A percentile compares a stretch with the other conserved stretches of the same genome.
Evolutionary conservation across 2,888 invertebrate genomes (phyloP).

Genomic region (Branchipolynoe longqiensis): DNA sequence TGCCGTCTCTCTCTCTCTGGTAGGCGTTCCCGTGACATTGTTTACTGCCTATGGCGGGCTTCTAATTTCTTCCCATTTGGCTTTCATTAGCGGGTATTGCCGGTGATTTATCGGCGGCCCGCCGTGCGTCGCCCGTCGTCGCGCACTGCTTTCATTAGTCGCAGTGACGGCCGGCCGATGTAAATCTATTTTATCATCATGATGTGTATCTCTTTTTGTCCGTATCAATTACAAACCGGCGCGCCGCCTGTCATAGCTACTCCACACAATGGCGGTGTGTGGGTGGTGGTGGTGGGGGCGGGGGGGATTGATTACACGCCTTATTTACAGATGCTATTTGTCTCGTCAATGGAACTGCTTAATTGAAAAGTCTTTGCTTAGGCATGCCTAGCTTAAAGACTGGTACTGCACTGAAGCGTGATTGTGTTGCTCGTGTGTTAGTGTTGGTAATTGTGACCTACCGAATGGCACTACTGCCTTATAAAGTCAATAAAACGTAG

Average conservation of each 20-base stretch:
- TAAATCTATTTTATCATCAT: conserved; percentile 16
- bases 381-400: too few species aligned
- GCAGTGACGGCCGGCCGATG: not conserved
- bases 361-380: not conserved
- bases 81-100: conserved; percentile 14
- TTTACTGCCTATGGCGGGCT: not conserved
- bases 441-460: too few species aligned
- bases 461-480: too few species aligned
- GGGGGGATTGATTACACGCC: too few species aligned
- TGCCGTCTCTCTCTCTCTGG: not conserved
- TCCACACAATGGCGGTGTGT: not conserved
- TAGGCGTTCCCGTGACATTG: conserved; percentile 22
- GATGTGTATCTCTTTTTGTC: not conserved
- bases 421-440: too few species aligned
- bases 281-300: not conserved
- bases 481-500: too few species aligned
- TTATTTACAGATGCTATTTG: too few species aligned
- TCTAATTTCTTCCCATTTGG: conserved; percentile 37
- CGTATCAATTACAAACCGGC: not conserved
- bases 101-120: conserved; percentile 10
- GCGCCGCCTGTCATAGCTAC: not conserved
- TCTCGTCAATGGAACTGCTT: not conserved
- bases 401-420: too few species aligned
- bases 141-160: conserved; percentile 20
- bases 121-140: not conserved